Evolutionary conservation across 53 echinoderm and acorn worm species (phyloP).

Genomic region (Stichopus horrens): DNA sequence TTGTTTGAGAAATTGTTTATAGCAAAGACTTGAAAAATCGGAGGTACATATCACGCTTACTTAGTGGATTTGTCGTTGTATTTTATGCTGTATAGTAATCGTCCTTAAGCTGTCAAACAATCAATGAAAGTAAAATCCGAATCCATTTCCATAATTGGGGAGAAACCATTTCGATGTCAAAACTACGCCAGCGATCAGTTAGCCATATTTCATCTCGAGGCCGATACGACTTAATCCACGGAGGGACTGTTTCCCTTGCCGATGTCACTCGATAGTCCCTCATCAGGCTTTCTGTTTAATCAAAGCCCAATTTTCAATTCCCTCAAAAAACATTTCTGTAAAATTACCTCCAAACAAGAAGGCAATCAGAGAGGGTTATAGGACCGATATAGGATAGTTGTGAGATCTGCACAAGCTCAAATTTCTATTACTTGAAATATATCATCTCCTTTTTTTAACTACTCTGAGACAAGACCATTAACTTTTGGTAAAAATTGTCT

Average conservation of each 20-base stretch:
- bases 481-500: constrained; percentile 16
- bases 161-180: constrained; percentile 38
- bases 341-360: constrained; percentile 41
- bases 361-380: constrained; percentile 14
- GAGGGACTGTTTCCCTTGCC: constrained; percentile 32
- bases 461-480: constrained; percentile 23
- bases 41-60: constrained; percentile 31
- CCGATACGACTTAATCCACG: constrained; percentile 37
- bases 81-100: constrained; percentile 26
- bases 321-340: constrained; percentile 42
- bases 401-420: constrained; percentile 37
- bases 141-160: constrained; percentile 48
- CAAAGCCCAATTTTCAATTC: constrained; percentile 42
- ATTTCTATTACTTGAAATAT: constrained; percentile 43
- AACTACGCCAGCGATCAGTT: constrained; percentile 34
- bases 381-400: constrained; percentile 44
- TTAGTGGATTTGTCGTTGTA: constrained; percentile 26
- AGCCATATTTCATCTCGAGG: constrained; percentile 41
- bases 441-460: constrained; percentile 24
- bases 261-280: constrained; percentile 48
- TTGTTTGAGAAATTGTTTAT: constrained; percentile 29
- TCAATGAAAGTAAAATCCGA: constrained; percentile 48
- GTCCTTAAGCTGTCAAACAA: constrained; percentile 35
- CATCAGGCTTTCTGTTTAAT: constrained; percentile 34
- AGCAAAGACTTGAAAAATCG: constrained; percentile 36